phyloP scores from a whole-genome alignment of 1,140 invertebrate genomes.

The Drepana arcuata region DNA sequence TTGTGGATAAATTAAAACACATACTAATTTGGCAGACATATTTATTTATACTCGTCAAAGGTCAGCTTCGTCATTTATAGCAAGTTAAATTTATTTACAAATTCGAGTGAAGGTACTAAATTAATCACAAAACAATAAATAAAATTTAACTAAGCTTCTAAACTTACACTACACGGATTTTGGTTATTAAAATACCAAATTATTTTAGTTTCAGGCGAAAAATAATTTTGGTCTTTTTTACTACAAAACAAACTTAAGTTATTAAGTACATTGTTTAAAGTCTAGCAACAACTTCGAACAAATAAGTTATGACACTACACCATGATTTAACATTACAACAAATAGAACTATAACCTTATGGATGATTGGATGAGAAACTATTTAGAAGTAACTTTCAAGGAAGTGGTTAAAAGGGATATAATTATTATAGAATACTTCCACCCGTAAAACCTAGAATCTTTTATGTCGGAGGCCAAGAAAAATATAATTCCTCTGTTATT shows the following conservation, averaged over 20 bases:
- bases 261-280: conserved; percentile 53
- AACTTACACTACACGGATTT: conserved; percentile 50
- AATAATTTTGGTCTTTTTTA: conserved; percentile 44
- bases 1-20: conserved; percentile 32
- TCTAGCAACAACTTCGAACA: conserved; percentile 48
- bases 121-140: conserved; percentile 63
- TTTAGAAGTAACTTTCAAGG: too few relatives aligned
- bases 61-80: conserved; percentile 62
- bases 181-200: conserved; percentile 53
- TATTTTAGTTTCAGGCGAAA: conserved; percentile 31
- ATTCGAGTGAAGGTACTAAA: conserved; percentile 55
- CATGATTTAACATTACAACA: too few relatives aligned
- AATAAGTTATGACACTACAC: conserved; percentile 18
- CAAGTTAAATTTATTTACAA: conserved; percentile 62
- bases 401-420: too few relatives aligned
- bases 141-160: conserved; percentile 52
- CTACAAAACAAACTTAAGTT: conserved; percentile 38
- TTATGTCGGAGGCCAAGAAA: conserved; percentile 53
- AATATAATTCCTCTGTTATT: conserved; percentile 65
- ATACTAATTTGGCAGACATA: conserved; percentile 66
- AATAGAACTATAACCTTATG: too few relatives aligned
- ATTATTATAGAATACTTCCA: conserved; percentile 16
- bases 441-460: conserved; percentile 44
- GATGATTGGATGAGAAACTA: too few relatives aligned
- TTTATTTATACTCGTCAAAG: conserved; percentile 68